Conservation (phyloP, 2,113 vertebrate genomes). For the Sturnira hondurensis region DNA sequence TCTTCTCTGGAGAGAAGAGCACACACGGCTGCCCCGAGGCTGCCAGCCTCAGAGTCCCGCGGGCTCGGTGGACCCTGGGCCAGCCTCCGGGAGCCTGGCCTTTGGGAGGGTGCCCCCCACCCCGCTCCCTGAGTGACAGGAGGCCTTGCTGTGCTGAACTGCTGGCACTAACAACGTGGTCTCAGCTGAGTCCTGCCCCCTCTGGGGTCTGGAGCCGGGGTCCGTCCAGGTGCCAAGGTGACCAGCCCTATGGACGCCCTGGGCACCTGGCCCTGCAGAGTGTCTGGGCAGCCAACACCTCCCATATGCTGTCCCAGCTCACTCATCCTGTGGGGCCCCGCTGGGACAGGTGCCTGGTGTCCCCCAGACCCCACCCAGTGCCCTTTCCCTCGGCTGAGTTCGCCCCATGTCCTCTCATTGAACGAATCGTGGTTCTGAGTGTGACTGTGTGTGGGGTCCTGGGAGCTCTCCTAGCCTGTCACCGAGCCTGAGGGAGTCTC, state of each 20-base stretch:
- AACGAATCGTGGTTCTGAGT: neutral
- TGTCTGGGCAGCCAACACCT: neutral
- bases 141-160: neutral
- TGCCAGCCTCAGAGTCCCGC: neutral
- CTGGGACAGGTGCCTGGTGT: neutral
- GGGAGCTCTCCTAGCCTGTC: neutral
- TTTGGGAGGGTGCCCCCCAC: neutral
- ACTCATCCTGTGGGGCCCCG: neutral
- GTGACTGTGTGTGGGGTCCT: neutral
- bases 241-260: neutral
- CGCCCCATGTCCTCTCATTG: neutral
- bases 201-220: neutral
- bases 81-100: neutral
- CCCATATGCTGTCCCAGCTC: neutral
- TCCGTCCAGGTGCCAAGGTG: rapidly evolving
- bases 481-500: neutral
- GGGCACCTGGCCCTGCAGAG: too few species aligned
- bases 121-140: neutral
- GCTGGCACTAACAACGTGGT: neutral
- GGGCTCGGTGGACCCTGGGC: neutral
- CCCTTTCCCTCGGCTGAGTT: neutral
- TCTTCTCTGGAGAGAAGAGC: too few species aligned
- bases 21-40: neutral
- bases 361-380: neutral
- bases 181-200: neutral